These are phyloP conservation scores for Poecile atricapillus DNA, from an alignment of 2,113 vertebrate genomes.

Conservation along the genomic window DNA sequence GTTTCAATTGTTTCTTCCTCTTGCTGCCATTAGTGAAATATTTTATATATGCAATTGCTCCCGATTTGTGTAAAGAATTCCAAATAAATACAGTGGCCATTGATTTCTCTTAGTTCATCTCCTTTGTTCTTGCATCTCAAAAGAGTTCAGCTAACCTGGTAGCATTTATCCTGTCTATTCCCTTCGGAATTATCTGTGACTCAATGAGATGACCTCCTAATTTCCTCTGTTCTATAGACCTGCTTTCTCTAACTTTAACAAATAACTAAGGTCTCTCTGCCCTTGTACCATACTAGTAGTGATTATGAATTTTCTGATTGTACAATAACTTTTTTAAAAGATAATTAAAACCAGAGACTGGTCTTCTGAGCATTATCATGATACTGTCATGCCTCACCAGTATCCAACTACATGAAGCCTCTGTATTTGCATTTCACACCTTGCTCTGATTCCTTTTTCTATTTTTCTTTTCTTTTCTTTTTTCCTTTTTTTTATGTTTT, in stretches of 20 bases:
- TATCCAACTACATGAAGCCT: not conserved
- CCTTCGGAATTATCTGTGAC: not conserved
- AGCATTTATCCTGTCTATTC: constrained; percentile 27
- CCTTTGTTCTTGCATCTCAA: constrained; percentile 4
- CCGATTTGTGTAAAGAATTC: not conserved
- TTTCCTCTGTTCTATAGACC: not conserved
- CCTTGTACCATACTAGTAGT: not conserved
- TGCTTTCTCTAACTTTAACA: constrained; percentile 20
- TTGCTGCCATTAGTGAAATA: not conserved
- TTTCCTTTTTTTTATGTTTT: not conserved
- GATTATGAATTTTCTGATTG: not conserved
- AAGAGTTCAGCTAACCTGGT: not conserved
- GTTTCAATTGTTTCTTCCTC: not conserved
- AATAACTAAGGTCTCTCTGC: not conserved
- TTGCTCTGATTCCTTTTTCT: not conserved
- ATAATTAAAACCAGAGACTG: not conserved
- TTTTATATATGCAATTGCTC: not conserved
- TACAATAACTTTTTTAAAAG: not conserved
- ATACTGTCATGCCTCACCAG: not conserved
- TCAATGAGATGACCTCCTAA: not conserved
- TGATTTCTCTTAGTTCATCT: not conserved
- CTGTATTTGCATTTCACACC: not conserved
- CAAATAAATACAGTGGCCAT: not conserved
- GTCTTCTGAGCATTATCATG: not conserved
- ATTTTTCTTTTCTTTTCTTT: not conserved